Conservation (phyloP, 2,113 vertebrate species). For the Butastur rufipennis region DNA sequence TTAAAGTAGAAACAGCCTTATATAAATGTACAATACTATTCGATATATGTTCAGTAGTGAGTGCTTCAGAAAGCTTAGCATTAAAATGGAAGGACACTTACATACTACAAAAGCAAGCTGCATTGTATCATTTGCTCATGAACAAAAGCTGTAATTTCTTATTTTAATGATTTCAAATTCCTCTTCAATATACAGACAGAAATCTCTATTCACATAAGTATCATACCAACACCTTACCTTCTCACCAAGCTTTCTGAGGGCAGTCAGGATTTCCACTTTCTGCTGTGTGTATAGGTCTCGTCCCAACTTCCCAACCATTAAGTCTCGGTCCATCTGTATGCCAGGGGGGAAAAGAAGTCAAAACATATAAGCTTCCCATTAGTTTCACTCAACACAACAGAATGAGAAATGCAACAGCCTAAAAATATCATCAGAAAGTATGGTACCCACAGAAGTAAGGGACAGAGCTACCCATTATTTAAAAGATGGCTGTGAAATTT, state of each 20-base stretch:
- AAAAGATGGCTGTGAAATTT: background rate
- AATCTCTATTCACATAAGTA: background rate
- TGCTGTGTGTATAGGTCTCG: constrained; percentile 86
- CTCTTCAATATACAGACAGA: background rate
- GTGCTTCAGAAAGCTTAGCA: background rate
- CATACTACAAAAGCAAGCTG: background rate
- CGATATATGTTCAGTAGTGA: background rate
- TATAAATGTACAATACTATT: background rate
- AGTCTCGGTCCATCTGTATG: constrained; percentile 92
- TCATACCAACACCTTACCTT: constrained; percentile 75
- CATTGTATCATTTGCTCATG: background rate
- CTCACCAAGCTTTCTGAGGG: constrained; percentile 94
- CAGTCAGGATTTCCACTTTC: constrained; percentile 95
- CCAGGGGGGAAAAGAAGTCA: background rate
- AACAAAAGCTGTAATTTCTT: background rate
- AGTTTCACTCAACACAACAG: background rate
- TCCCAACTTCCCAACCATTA: constrained; percentile 92
- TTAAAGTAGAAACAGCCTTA: background rate
- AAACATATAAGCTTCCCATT: background rate
- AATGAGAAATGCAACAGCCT: background rate
- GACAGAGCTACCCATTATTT: background rate
- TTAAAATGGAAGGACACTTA: background rate
- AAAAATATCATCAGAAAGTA: background rate
- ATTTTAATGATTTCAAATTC: background rate
- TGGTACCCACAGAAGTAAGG: background rate